Conservation (phyloP, 2,113 vertebrate species). For the Heterotilapia buettikoferi region DNA sequence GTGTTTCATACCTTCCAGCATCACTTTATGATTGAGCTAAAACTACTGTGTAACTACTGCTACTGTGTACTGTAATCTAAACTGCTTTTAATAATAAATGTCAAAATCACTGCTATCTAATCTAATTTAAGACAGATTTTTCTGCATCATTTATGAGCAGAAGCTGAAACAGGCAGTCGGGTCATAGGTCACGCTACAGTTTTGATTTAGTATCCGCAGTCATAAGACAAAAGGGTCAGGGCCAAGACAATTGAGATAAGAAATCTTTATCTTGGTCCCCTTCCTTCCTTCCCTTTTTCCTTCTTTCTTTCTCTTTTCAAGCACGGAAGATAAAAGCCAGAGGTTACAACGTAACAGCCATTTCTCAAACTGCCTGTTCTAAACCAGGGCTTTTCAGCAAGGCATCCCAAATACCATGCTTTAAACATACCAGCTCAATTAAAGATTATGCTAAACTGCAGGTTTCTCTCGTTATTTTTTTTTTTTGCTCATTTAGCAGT, state of each 20-base stretch:
- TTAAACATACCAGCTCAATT: not conserved
- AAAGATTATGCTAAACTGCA: not conserved
- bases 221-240: constrained; percentile 54
- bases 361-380: constrained; percentile 26
- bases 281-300: constrained; percentile 45
- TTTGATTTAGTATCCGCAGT: constrained; percentile 53
- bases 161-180: not conserved
- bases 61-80: not conserved
- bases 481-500: not conserved
- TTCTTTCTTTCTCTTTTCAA: constrained; percentile 20
- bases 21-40: not conserved
- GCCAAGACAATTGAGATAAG: constrained; percentile 71
- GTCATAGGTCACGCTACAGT: constrained; percentile 42
- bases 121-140: not conserved
- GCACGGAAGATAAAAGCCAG: constrained; percentile 23
- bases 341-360: constrained; percentile 29
- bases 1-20: not conserved
- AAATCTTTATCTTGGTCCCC: constrained; percentile 46
- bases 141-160: constrained; percentile 3
- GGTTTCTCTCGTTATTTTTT: not conserved
- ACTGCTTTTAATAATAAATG: not conserved
- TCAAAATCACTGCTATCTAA: not conserved
- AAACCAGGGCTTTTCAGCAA: not conserved
- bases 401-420: not conserved
- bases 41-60: not conserved